phyloP scores from a whole-genome alignment of 2,888 invertebrate genomes.

The Schizotus pectinicornis region DNA sequence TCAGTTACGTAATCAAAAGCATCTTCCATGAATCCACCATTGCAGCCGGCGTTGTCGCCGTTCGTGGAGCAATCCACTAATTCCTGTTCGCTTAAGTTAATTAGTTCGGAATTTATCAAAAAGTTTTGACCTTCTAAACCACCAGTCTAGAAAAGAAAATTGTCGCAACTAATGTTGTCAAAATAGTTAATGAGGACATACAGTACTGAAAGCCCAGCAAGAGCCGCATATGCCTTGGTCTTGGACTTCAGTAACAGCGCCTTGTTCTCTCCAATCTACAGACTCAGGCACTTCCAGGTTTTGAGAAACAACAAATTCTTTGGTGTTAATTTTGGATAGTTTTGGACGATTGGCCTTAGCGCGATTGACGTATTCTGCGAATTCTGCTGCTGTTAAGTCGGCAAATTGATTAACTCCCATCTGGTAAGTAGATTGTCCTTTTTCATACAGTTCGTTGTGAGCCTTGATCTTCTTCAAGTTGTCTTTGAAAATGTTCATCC shows the following conservation, averaged over 20 bases:
- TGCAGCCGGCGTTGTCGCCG: slow-evolving; percentile 90
- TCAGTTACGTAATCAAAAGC: slow-evolving; percentile 85
- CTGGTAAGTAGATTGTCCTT: neutral
- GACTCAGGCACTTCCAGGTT: slow-evolving; percentile 72
- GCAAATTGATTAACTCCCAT: slow-evolving; percentile 10
- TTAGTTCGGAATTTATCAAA: slow-evolving; percentile 74
- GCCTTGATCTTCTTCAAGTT: slow-evolving; percentile 9
- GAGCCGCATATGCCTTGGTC: slow-evolving; percentile 92
- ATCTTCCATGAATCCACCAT: slow-evolving; percentile 84
- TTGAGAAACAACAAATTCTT: slow-evolving; percentile 70
- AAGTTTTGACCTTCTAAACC: slow-evolving; percentile 88
- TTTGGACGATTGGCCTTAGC: too few species aligned
- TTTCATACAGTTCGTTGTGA: slow-evolving; percentile 7
- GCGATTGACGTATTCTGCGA: neutral
- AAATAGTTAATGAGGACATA: slow-evolving; percentile 65
- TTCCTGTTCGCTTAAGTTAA: slow-evolving; percentile 92
- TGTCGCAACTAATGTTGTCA: too few species aligned
- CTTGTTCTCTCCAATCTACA: slow-evolving; percentile 85
- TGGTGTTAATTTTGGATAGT: slow-evolving; percentile 49
- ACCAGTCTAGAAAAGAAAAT: slow-evolving; percentile 71
- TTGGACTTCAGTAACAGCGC: slow-evolving; percentile 87
- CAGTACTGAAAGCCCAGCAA: slow-evolving; percentile 92
- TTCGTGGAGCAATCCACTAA: slow-evolving; percentile 83
- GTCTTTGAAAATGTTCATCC: slow-evolving; percentile 6
- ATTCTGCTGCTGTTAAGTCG: slow-evolving; percentile 13